Percentiles rank a stretch among this genome's conserved stretches.
These are phyloP conservation scores for Rhombomys opimus DNA, from an alignment of 2,113 vertebrate genomes.

Conservation along the genomic window DNA sequence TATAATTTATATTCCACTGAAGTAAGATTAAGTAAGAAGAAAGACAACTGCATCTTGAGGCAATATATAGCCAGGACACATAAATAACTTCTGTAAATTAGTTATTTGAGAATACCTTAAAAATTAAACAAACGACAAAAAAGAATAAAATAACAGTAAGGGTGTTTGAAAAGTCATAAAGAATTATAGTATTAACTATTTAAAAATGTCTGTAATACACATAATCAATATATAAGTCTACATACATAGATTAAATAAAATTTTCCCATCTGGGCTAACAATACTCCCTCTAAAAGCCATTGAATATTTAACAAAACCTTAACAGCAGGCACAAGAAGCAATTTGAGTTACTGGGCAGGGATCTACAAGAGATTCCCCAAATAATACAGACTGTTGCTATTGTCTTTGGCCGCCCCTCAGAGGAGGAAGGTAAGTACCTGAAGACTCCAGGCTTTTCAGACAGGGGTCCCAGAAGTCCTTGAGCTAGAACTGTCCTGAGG, in stretches of 20 bases:
- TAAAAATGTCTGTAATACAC: neutral
- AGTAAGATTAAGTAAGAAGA: neutral
- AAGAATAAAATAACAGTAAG: neutral
- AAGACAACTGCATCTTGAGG: neutral
- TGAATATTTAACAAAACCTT: neutral
- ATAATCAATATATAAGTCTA: neutral
- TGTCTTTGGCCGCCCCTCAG: neutral
- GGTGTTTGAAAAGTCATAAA: neutral
- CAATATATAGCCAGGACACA: neutral
- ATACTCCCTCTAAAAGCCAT: neutral
- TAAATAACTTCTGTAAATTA: neutral
- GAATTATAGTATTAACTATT: neutral
- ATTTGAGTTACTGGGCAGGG: neutral
- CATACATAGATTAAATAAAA: neutral
- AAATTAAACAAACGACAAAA: neutral
- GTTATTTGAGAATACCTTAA: neutral
- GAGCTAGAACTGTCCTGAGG: neutral
- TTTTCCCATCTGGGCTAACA: neutral
- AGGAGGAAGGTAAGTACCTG: neutral
- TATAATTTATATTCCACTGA: neutral
- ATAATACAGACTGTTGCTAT: neutral
- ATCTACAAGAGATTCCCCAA: neutral
- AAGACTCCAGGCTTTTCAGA: too few relatives aligned
- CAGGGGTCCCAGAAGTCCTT: too few relatives aligned
- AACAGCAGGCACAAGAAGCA: neutral